phyloP scores from a whole-genome alignment of 2,888 invertebrate species.

The Philereme vetulata region DNA sequence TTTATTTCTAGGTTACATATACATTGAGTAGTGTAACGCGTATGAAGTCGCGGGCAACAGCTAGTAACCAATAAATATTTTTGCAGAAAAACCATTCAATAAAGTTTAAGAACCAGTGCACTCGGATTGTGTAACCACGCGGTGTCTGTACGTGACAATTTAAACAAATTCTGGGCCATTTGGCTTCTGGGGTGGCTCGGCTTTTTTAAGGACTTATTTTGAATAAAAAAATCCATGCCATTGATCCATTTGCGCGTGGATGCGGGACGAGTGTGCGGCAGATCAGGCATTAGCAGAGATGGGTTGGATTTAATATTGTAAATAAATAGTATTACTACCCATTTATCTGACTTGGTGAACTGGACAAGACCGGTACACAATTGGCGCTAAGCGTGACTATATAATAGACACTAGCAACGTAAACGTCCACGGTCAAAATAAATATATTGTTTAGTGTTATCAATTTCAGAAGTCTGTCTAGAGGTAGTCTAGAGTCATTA shows the following conservation, averaged over 20 bases:
- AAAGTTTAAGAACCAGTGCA: slow-evolving; percentile 60
- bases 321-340: too few species aligned
- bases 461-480: too few species aligned
- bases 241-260: slow-evolving; percentile 64
- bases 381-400: too few species aligned
- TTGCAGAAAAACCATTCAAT: slow-evolving; percentile 12
- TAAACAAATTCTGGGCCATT: slow-evolving; percentile 84
- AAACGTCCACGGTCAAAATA: too few species aligned
- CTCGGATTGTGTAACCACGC: slow-evolving; percentile 76
- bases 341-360: too few species aligned
- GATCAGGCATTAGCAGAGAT: slow-evolving; percentile 22
- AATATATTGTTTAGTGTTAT: too few species aligned
- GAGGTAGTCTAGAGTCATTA: too few species aligned
- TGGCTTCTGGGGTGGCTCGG: slow-evolving; percentile 79
- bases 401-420: too few species aligned
- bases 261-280: slow-evolving; percentile 78
- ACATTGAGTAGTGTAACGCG: too few species aligned
- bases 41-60: too few species aligned
- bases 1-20: too few species aligned
- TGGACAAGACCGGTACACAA: too few species aligned
- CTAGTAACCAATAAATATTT: neutral
- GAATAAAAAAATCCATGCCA: slow-evolving; percentile 68
- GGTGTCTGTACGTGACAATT: slow-evolving; percentile 83
- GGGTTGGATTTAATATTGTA: neutral
- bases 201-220: slow-evolving; percentile 78